phyloP scores from a whole-genome alignment of 2,797 vertebrate species.

The Protosalanx chinensis region DNA sequence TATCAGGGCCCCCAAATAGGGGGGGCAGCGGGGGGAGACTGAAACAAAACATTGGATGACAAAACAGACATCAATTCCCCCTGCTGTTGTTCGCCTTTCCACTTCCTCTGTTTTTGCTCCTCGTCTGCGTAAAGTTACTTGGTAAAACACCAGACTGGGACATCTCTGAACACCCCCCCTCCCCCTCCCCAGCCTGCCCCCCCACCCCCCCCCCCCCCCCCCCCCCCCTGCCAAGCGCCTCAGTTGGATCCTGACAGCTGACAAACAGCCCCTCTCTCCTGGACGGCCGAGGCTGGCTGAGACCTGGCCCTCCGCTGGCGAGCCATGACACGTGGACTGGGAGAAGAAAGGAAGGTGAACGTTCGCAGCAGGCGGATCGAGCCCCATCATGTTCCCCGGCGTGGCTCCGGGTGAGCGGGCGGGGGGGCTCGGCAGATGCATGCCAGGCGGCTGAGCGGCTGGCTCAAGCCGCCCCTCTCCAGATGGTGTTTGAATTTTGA shows the following conservation, averaged over 20 bases:
- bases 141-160: not conserved
- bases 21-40: too few relatives aligned
- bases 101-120: too few relatives aligned
- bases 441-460: not conserved
- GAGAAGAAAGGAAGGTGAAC: not conserved
- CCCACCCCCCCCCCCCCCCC: too few relatives aligned
- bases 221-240: not conserved
- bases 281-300: not conserved
- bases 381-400: not conserved
- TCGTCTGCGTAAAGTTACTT: not conserved
- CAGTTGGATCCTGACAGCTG: slow-evolving; percentile 5
- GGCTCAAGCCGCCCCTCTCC: too few relatives aligned
- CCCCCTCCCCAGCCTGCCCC: not conserved
- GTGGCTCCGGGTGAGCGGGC: not conserved
- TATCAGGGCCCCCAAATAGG: too few relatives aligned
- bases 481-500: too few relatives aligned
- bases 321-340: too few relatives aligned
- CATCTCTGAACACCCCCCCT: not conserved
- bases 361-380: slow-evolving; percentile 1
- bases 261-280: not conserved
- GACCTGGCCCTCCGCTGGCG: not conserved
- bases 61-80: too few relatives aligned
- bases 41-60: too few relatives aligned
- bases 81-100: too few relatives aligned
- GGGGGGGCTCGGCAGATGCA: not conserved